A percentile compares a stretch with the other conserved stretches of the same genome.
These are phyloP conservation scores for Phyto melanocephala DNA, from an alignment of 2,888 invertebrate species.

Conservation along the genomic window DNA sequence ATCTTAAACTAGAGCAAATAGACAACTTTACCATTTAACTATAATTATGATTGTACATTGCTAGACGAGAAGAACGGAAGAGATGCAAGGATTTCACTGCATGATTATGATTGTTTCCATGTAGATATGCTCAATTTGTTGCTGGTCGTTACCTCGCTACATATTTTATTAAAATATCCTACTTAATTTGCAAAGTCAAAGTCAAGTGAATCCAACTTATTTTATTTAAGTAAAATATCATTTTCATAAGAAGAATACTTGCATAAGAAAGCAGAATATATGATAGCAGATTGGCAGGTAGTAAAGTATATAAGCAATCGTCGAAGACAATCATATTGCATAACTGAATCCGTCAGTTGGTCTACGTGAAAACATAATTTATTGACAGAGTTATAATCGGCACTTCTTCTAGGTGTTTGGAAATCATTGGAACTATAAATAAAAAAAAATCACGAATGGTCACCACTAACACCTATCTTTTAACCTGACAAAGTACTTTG, in stretches of 20 bases:
- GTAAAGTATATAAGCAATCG: too few species aligned
- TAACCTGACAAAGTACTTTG: too few species aligned
- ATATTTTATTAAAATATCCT: not conserved
- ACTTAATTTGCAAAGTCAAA: not conserved
- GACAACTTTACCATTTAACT: constrained; percentile 44
- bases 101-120: not conserved
- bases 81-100: not conserved
- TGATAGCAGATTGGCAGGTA: too few species aligned
- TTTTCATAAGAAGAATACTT: not conserved
- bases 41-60: not conserved
- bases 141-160: not conserved
- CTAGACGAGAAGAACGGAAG: not conserved
- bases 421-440: too few species aligned
- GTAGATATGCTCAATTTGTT: not conserved
- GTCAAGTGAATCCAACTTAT: not conserved
- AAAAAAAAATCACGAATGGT: too few species aligned
- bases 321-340: too few species aligned
- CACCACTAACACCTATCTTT: too few species aligned
- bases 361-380: too few species aligned
- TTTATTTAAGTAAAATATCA: not conserved
- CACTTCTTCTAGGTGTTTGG: too few species aligned
- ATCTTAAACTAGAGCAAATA: constrained; percentile 53
- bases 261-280: not conserved
- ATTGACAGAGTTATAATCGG: too few species aligned
- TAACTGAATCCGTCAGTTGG: too few species aligned